phyloP scores from a whole-genome alignment of 2,113 vertebrate genomes.

The Cyanocitta stelleri region DNA sequence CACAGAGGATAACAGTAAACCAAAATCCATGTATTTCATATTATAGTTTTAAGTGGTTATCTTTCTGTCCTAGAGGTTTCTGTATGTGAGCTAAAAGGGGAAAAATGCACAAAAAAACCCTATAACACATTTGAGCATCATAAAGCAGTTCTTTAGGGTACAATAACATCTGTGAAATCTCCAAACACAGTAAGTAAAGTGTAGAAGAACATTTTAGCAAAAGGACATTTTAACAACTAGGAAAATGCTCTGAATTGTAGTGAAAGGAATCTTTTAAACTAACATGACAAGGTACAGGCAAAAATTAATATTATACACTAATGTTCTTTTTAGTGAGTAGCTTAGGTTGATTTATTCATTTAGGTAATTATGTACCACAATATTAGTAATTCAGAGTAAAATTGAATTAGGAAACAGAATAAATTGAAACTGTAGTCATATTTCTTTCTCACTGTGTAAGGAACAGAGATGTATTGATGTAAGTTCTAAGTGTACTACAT shows the following conservation, averaged over 20 bases:
- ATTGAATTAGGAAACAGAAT: slow-evolving; percentile 87
- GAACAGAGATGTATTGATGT: slow-evolving; percentile 78
- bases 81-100: not conserved
- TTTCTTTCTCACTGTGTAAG: slow-evolving; percentile 77
- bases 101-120: not conserved
- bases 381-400: slow-evolving; percentile 94
- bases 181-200: slow-evolving; percentile 1
- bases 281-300: slow-evolving; percentile 79
- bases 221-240: slow-evolving; percentile 62
- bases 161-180: slow-evolving; percentile 37
- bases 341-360: slow-evolving; percentile 91
- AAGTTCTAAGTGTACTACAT: slow-evolving; percentile 74
- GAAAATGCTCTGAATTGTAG: slow-evolving; percentile 65
- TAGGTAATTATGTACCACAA: slow-evolving; percentile 88
- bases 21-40: slow-evolving; percentile 9
- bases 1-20: not conserved
- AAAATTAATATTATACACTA: slow-evolving; percentile 79
- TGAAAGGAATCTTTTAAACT: slow-evolving; percentile 81
- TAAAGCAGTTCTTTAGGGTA: slow-evolving; percentile 51
- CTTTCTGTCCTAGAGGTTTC: slow-evolving; percentile 3
- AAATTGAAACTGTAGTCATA: slow-evolving; percentile 82
- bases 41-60: slow-evolving; percentile 1
- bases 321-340: slow-evolving; percentile 83
- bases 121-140: slow-evolving; percentile 28
- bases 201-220: slow-evolving; percentile 60